Conservation (phyloP, 1,140 invertebrate species). For the Homarus americanus region DNA sequence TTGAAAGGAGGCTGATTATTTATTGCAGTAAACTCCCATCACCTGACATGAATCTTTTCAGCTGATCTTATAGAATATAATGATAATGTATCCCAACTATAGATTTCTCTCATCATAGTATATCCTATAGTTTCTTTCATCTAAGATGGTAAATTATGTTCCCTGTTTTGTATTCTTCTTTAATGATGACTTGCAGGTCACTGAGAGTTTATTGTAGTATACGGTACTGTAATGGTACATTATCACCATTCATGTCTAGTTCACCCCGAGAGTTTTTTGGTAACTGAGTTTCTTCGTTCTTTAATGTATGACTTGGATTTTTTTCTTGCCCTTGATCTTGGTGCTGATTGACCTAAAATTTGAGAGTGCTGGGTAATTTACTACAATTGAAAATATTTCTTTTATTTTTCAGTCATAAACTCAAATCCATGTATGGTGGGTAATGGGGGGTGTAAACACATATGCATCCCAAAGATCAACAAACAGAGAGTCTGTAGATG, state of each 20-base stretch:
- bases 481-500: slow-evolving; percentile 89
- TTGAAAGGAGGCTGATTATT: no score
- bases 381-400: no score
- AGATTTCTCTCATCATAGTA: background rate
- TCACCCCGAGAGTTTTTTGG: no score
- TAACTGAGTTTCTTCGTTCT: background rate
- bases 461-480: slow-evolving; percentile 90
- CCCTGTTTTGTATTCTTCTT: background rate
- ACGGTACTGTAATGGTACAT: no score
- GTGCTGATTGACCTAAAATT: no score
- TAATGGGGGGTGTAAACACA: slow-evolving; percentile 95
- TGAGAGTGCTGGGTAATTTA: no score
- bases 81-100: background rate
- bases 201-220: background rate
- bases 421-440: slow-evolving; percentile 91
- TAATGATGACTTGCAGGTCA: background rate
- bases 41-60: no score
- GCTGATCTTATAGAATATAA: no score
- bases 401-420: slow-evolving; percentile 77
- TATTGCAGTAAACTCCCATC: no score
- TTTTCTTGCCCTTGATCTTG: slow-evolving; percentile 3
- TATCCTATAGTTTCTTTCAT: no score
- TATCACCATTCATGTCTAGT: no score
- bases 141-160: no score
- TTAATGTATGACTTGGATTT: background rate